Base-by-base conservation (phyloP, 2,888 invertebrate species). In the Thera obeliscata region DNA sequence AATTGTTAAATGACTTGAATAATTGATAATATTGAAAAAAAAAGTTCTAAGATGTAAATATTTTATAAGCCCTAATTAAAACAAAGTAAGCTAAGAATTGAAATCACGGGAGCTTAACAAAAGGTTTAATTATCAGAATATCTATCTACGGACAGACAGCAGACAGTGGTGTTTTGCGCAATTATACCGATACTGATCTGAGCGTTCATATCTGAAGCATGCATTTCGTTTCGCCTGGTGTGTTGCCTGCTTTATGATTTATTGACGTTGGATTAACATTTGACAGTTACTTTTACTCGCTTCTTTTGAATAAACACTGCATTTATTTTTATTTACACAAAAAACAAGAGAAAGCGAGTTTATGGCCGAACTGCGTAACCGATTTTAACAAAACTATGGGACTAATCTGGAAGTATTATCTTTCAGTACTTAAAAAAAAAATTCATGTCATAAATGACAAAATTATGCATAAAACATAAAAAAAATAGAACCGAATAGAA, bases 81-180 rank as follows among this genome's bases (percentile, higher is more conserved):
- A 48, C 41, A 11, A 55, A 66, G 55, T 56, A 63, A 65, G 41
- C 49, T 60, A 9, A 38, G 41, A 33, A 60, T 70, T 70, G 75
- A 71, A 79, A 74, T 71, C 71, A 72, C 70, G 67, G 73, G 71
- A 77, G 76, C 75, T 64, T 72, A 72, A 73, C 78, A 78, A 73
- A 73, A 68, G 69, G 60, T 65, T 68, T 66, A 69, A 76, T 74
- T 71, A 66, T 75, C 71, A 69, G 64, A 64, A 60, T 69, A 79
- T 79, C 77, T 69, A 79, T 79, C 77, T 78, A 74, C 81, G 78
- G 80, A 85, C 85, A 85, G 82, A 87, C 85, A 80, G 81, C 84
- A 81, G 81, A 87, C 82, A 83, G 83, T 83, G 81, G 87, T 87
- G 88, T 88, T 89, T 90, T 87, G 84, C 83, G 87, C 87, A 91